Evolutionary conservation across 2,113 vertebrate species (phyloP), one percentile per base, ranked within the genome.

Genomic region (Apeltes quadracus): DNA sequence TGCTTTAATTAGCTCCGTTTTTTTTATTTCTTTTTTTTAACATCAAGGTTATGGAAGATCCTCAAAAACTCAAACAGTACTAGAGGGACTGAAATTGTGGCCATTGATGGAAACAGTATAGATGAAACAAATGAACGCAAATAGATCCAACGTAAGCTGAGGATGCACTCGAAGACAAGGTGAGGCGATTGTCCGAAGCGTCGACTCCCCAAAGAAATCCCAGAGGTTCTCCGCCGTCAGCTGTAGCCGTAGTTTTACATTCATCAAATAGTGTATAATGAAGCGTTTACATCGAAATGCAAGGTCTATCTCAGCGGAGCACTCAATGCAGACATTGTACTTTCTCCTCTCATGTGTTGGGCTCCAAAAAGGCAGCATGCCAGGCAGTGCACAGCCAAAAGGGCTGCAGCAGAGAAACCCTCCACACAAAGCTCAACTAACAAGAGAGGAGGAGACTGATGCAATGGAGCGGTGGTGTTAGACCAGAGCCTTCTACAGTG

Each of bases 351-450:
- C 34, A 22, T 61, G 70, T 68, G 70, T 68, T 67, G 55, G 77
- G 61, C 57, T 84, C 81, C 81, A 81, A 79, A 83, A 82, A 63
- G 86, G 78, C 84, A 59, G 67, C 68, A 75, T 69, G 83, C 85
- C 85, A 87, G 70, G 50, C 73, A 86, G 69, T 72, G 39, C 81
- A 48, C 79, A 85, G 86, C 86, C 86, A 89, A 86, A 81, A 29
- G 75, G 36, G 25, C 83, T 77, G 84, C 73, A 70, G 83, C 75
- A 69, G 66, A 64, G 78, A 78, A 76, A 84, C 11, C 61, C 66
- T 84, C 75, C 72, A 58, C 79, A 50, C 79, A 90, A 88, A 91
- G 46, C 78, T 72, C 71, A 84, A 84, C 79, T 89, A 87, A 90
- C 87, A 91, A 63, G 69, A 82, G 84, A 85, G 79, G 81, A 88